Percentiles rank a stretch among this genome's conserved stretches.
phyloP scores from a whole-genome alignment of 2,888 invertebrate species.

The Clusia tigrina region DNA sequence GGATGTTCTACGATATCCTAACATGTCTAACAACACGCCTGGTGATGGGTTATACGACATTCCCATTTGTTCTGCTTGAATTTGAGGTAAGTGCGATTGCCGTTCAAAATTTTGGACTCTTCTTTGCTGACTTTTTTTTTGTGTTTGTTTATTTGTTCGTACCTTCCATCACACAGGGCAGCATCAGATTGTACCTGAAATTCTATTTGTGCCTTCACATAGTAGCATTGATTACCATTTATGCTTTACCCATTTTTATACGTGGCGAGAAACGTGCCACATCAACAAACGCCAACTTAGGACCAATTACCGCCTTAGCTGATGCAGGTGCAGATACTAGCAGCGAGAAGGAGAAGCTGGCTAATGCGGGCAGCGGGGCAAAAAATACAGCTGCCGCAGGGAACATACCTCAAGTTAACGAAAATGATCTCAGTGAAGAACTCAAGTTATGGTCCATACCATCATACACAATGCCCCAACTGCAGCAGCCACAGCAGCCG shows the following conservation, averaged over 20 bases:
- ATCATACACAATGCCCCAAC: not conserved
- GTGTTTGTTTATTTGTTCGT: too few species aligned
- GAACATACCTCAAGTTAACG: conserved; percentile 14
- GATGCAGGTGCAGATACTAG: conserved; percentile 19
- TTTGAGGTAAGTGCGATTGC: conserved; percentile 77
- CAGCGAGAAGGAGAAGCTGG: not conserved
- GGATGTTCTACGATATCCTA: conserved; percentile 81
- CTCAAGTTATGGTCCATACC: conserved; percentile 5
- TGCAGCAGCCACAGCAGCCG: conserved; percentile 31
- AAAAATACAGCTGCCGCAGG: conserved; percentile 5
- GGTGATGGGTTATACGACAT: conserved; percentile 87
- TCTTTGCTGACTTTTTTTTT: too few species aligned
- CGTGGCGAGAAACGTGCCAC: conserved; percentile 50
- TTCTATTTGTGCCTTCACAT: conserved; percentile 65
- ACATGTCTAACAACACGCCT: conserved; percentile 85
- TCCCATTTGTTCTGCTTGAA: conserved; percentile 91
- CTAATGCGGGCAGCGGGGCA: conserved; percentile 11
- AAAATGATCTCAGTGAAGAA: conserved; percentile 27
- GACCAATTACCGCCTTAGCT: conserved; percentile 24
- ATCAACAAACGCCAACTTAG: conserved; percentile 27
- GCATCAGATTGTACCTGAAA: conserved; percentile 67
- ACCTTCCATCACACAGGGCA: conserved; percentile 65
- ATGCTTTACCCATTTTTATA: conserved; percentile 60
- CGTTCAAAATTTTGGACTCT: too few species aligned
- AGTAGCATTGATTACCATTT: conserved; percentile 59